Percentiles rank a stretch among this genome's conserved stretches.
These are phyloP conservation scores for Spinibarbus caldwelli DNA, from an alignment of 2,797 vertebrate species.

Conservation along the genomic window DNA sequence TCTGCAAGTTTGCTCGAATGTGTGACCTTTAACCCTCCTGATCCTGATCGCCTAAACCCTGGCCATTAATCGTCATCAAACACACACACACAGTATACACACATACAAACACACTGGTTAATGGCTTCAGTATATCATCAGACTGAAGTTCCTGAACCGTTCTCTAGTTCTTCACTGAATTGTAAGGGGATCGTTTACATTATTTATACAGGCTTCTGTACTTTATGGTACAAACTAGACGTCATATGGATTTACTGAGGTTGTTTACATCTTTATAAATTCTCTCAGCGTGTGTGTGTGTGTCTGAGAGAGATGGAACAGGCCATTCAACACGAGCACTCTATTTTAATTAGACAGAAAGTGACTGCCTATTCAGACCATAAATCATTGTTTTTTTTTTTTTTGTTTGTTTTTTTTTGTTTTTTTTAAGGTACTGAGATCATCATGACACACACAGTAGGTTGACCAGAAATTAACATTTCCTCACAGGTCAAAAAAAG, in stretches of 20 bases:
- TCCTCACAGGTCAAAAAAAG: conserved; percentile 44
- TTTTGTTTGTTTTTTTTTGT: too few species aligned
- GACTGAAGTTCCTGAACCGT: conserved; percentile 24
- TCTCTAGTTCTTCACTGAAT: conserved; percentile 19
- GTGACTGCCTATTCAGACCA: conserved; percentile 67
- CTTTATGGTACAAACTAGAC: conserved; percentile 61
- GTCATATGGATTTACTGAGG: conserved; percentile 57
- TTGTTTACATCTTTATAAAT: conserved; percentile 56
- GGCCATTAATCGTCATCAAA: conserved; percentile 69
- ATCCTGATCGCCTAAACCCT: conserved; percentile 38
- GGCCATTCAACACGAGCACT: conserved; percentile 72
- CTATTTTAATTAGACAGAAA: conserved; percentile 77
- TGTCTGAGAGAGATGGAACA: conserved; percentile 65
- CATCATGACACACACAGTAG: background rate
- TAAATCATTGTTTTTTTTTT: conserved; percentile 68
- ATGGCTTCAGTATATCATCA: conserved; percentile 28
- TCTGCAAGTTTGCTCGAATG: conserved; percentile 39
- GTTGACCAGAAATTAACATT: conserved; percentile 61
- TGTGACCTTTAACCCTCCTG: conserved; percentile 60
- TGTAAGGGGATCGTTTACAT: conserved; percentile 34
- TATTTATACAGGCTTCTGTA: conserved; percentile 69
- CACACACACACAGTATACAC: conserved; percentile 19
- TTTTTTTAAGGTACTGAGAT: conserved; percentile 28
- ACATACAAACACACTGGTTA: conserved; percentile 23
- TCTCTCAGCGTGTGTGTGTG: conserved; percentile 19